Conservation (phyloP, 2,113 vertebrate species). For the Gadus macrocephalus region DNA sequence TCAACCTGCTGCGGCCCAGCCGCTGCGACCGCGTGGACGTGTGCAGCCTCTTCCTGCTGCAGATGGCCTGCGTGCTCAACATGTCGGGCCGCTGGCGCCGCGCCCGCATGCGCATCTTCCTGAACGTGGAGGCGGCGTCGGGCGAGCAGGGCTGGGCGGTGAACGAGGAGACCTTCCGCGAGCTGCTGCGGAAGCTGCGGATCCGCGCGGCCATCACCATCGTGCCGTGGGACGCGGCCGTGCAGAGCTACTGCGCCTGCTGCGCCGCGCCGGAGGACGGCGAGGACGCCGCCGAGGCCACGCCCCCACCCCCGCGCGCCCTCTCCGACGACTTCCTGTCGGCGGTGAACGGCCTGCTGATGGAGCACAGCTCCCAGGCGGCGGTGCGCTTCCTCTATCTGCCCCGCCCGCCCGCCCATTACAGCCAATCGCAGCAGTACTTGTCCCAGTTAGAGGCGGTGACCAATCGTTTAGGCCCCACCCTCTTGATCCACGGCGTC, state of each 20-base stretch:
- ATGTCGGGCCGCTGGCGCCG: slow-evolving; percentile 86
- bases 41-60: slow-evolving; percentile 86
- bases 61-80: slow-evolving; percentile 91
- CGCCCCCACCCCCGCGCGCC: not conserved
- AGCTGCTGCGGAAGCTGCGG: slow-evolving; percentile 79
- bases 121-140: slow-evolving; percentile 77
- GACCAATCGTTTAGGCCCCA: slow-evolving; percentile 78
- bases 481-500: slow-evolving; percentile 82
- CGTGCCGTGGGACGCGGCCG: slow-evolving; percentile 80
- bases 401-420: slow-evolving; percentile 74
- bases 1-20: slow-evolving; percentile 79
- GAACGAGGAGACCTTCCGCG: slow-evolving; percentile 79
- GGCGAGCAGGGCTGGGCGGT: slow-evolving; percentile 78
- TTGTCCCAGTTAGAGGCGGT: slow-evolving; percentile 76
- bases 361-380: slow-evolving; percentile 64
- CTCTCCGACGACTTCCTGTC: slow-evolving; percentile 55
- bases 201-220: slow-evolving; percentile 84
- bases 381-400: slow-evolving; percentile 86
- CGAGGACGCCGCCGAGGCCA: not conserved
- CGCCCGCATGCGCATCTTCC: slow-evolving; percentile 83
- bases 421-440: slow-evolving; percentile 71
- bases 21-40: slow-evolving; percentile 77
- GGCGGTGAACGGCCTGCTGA: slow-evolving; percentile 67
- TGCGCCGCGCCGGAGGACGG: not conserved
- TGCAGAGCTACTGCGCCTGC: slow-evolving; percentile 41